Evolutionary conservation across 2,113 vertebrate species (phyloP).

Genomic region (Ptyas mucosa): DNA sequence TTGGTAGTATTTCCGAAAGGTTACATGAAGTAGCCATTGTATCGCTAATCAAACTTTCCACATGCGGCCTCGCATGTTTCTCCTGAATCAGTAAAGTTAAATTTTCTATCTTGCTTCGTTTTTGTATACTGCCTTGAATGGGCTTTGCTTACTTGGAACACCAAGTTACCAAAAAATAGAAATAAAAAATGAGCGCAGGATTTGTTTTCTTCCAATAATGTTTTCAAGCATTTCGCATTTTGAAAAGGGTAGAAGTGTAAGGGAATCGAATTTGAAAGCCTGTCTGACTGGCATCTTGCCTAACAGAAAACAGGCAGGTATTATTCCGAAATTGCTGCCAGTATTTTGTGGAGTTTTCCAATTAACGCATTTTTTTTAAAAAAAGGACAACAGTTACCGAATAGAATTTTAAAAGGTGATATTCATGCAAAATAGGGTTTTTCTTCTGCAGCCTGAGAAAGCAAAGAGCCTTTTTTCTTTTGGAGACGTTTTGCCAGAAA

Average conservation of each 20-base stretch:
- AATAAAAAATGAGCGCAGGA: neutral
- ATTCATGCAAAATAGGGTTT: conserved; percentile 31
- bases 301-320: conserved; percentile 23
- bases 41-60: neutral
- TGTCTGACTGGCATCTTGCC: neutral
- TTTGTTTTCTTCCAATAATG: neutral
- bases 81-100: neutral
- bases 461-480: conserved; percentile 25
- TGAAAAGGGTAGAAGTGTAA: neutral
- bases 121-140: conserved; percentile 1
- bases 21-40: neutral
- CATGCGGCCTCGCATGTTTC: neutral
- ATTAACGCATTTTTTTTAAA: neutral
- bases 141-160: neutral
- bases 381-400: conserved; percentile 21
- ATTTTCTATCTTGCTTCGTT: neutral
- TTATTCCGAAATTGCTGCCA: conserved; percentile 27
- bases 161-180: neutral
- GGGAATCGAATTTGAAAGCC: neutral
- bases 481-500: conserved; percentile 38
- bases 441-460: conserved; percentile 30
- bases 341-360: neutral
- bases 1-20: neutral
- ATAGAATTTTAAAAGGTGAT: conserved; percentile 23
- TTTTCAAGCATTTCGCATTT: neutral